Evolutionary conservation across 2,113 vertebrate genomes (phyloP), one percentile per base, ranked within the genome.

Genomic region (Mellivora capensis): DNA sequence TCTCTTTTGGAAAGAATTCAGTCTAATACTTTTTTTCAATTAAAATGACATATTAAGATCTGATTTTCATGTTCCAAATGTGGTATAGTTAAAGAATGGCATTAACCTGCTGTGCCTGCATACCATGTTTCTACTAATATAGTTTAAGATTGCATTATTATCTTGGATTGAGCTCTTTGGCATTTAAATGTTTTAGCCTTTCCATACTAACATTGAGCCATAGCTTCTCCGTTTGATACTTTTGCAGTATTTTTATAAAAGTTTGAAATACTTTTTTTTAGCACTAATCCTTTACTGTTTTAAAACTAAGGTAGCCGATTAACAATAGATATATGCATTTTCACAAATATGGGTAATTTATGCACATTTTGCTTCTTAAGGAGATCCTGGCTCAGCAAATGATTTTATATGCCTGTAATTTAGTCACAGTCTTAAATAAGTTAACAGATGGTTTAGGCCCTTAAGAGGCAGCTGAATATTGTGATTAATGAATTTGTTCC

Each of bases 211-310:
- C 27, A 21, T 25, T 67, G 49, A 94, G 14, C 57, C 17, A 8
- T 81, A 76, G 11, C 21, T 74, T 82, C 27, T 47, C 49, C 12
- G 23, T 57, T 93, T 81, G 84, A 18, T 95, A 76, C 69, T 81
- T 84, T 87, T 57, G 21, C 87, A 80, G 31, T 86, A 37, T 64
- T 89, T 93, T 87, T 52, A 31, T 52, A 31, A 57, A 94, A 69
- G 71, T 74, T 86, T 77, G 87, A 94, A 93, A 79, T 42, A 39
- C 77, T 94, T 49, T 94, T 94, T 49, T 94, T 89, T 17, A 87
- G 18, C 42, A 76, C 59, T 97, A 31, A 88, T 94, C 54, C 39
- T 83, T 59, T 93, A 83, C 59, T 83, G 44, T 96, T 90, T 93
- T 91, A 64, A 93, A 91, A 94, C 49, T 57, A 49, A 61, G 20